Evolutionary conservation across 2,888 invertebrate genomes (phyloP).

Genomic region (Encarsia formosa): DNA sequence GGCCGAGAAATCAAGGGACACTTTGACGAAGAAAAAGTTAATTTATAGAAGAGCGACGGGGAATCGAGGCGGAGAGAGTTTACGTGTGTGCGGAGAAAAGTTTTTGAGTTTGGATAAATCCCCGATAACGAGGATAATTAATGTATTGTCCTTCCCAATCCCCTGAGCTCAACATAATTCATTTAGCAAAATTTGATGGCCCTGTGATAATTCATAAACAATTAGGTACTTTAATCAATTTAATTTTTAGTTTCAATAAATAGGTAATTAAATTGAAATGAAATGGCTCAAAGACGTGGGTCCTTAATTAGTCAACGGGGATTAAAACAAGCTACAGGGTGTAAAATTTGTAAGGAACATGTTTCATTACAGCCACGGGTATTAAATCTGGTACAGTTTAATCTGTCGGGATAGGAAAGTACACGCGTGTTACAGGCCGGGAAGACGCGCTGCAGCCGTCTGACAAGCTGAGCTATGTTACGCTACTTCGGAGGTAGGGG

Average conservation of each 20-base stretch:
- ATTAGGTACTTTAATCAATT: conserved; percentile 2
- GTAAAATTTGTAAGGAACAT: no score
- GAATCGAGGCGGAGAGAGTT: neutral
- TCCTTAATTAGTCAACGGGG: no score
- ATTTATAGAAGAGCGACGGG: conserved; percentile 3
- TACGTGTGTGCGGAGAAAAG: conserved; percentile 5
- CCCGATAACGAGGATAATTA: conserved; percentile 19
- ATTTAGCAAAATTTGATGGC: conserved; percentile 4
- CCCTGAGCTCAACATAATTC: conserved; percentile 12
- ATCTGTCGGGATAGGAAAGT: no score
- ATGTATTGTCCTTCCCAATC: conserved; percentile 15
- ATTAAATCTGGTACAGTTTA: no score
- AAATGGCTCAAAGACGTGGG: no score
- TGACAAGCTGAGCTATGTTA: conserved; percentile 18
- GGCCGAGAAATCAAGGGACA: conserved; percentile 19
- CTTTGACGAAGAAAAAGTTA: conserved; percentile 11
- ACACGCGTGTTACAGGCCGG: conserved; percentile 1
- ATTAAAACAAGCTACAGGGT: no score
- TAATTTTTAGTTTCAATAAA: no score
- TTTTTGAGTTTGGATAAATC: conserved; percentile 3
- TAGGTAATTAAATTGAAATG: no score
- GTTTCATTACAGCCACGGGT: no score
- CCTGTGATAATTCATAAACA: conserved; percentile 14
- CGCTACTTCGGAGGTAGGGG: no score
- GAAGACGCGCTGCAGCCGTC: conserved; percentile 10